These are phyloP conservation scores for Clavelina lepadiformis DNA, from an alignment of 23 tunicate genomes.

Conservation along the genomic window DNA sequence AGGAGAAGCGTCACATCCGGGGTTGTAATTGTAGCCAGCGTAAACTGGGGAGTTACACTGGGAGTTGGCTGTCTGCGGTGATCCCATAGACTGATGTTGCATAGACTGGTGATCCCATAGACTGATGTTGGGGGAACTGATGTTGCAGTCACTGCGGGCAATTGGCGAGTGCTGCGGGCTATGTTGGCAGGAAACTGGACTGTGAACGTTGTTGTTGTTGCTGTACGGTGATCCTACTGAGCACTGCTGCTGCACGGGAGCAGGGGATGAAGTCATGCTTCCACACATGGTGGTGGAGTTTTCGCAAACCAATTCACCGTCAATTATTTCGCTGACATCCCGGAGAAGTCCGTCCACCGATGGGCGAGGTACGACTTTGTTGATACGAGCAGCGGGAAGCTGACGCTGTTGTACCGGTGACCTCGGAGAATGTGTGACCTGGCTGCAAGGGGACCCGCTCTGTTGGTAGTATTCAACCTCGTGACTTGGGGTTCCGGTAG, in stretches of 20 bases:
- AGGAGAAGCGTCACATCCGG: conserved; percentile 13
- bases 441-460: conserved; percentile 33
- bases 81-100: conserved; percentile 11
- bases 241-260: conserved; percentile 19
- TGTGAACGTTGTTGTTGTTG: neutral
- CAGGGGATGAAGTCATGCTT: conserved; percentile 9
- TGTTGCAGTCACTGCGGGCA: neutral
- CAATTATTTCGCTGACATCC: conserved; percentile 36
- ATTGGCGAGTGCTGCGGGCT: neutral
- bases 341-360: conserved; percentile 40
- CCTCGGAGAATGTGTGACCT: conserved; percentile 47
- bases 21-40: conserved; percentile 33
- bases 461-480: conserved; percentile 40
- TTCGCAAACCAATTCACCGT: conserved; percentile 13
- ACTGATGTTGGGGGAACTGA: conserved; percentile 1
- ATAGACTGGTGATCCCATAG: conserved; percentile 11
- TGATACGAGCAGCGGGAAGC: conserved; percentile 16
- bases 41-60: conserved; percentile 10
- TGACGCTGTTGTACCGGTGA: conserved; percentile 14
- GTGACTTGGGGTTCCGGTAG: conserved; percentile 9
- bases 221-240: conserved; percentile 12
- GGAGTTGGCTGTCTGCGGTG: conserved; percentile 30
- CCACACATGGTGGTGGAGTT: conserved; percentile 13
- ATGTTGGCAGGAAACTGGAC: neutral
- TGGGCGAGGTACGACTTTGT: neutral